Evolutionary conservation across 2,113 vertebrate genomes (phyloP), one percentile per base, ranked within the genome.

Genomic region (Perca fluviatilis): DNA sequence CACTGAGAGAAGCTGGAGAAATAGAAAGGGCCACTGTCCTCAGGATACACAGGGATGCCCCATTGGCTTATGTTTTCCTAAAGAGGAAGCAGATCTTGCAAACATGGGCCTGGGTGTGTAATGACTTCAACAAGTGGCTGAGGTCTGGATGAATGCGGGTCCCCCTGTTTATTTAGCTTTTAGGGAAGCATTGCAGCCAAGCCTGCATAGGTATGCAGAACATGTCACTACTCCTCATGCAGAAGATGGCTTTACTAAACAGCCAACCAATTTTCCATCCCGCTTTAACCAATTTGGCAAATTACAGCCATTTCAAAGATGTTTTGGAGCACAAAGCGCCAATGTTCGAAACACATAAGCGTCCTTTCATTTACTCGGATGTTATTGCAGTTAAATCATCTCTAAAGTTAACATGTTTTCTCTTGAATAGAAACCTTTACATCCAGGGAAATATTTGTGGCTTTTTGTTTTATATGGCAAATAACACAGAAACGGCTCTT

Each of bases 251-350:
- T 87, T 63, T 50, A 63, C 82, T 84, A 65, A 85, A 85, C 79
- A 82, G 88, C 67, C 65, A 27, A 84, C 65, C 82, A 77, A 87
- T 89, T 92, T 93, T 94, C 86, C 81, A 72, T 72, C 50, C 72
- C 43, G 33, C 79, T 93, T 90, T 81, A 84, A 90, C 80, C 90
- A 93, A 93, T 92, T 91, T 90, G 76, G 82, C 82, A 91, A 94
- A 93, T 92, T 94, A 74, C 61, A 64, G 82, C 76, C 82, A 89
- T 92, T 93, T 89, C 61, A 91, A 91, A 88, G 86, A 87, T 74
- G 68, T 73, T 87, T 84, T 25, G 30, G 51, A 83, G 79, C 84
- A 95, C 87, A 95, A 93, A 88, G 86, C 51, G 4, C 74, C 83
- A 88, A 54, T 93, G 90, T 94, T 91, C 80, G 78, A 49, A 71